These are phyloP conservation scores for Pristionchus japonicus DNA, from an alignment of 2,888 invertebrate species.

Conservation along the genomic window DNA sequence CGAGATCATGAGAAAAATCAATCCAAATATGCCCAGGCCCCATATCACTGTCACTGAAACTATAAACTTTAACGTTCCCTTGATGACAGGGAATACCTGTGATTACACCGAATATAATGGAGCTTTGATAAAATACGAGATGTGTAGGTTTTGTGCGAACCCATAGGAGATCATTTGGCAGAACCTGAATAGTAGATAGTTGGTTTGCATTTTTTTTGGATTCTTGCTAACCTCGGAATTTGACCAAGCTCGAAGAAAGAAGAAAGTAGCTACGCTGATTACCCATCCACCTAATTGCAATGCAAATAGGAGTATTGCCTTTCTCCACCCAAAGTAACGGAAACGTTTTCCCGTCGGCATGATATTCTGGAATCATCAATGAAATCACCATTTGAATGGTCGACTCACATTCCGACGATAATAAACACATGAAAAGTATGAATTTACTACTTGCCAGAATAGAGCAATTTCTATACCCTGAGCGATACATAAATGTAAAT, in stretches of 20 bases:
- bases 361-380: neutral
- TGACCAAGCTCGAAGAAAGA: neutral
- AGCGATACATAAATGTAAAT: neutral
- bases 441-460: neutral
- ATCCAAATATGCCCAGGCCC: neutral
- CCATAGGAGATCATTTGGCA: neutral
- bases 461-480: neutral
- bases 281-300: neutral
- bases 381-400: neutral
- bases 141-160: neutral
- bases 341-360: neutral
- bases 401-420: neutral
- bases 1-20: neutral
- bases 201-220: neutral
- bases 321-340: neutral
- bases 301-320: neutral
- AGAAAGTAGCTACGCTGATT: neutral
- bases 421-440: neutral
- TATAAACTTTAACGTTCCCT: neutral
- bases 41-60: neutral
- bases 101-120: neutral
- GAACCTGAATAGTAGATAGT: neutral
- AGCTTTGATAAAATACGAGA: neutral
- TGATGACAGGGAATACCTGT: neutral
- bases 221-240: neutral